A percentile compares a stretch with the other conserved stretches of the same genome.
Evolutionary conservation across 37 sponge, comb jelly and placozoan genomes (phyloP).

Genomic region (Agelas oroides): DNA sequence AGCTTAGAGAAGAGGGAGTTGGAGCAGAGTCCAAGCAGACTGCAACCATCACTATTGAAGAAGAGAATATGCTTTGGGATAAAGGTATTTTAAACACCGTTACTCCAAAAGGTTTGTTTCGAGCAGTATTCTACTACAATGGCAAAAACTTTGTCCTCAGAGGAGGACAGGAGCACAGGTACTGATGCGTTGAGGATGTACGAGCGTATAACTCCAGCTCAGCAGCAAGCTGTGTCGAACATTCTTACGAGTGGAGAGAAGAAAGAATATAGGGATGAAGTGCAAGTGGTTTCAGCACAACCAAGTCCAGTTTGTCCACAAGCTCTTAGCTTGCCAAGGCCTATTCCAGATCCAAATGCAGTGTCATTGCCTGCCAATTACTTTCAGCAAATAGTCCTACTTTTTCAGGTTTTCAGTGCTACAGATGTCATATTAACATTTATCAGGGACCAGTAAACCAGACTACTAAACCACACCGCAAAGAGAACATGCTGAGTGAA

Average conservation of each 20-base stretch:
- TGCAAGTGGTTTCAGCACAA: too few species aligned
- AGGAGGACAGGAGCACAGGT: constrained; percentile 28
- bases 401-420: neutral
- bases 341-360: too few species aligned
- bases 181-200: neutral
- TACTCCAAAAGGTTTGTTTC: constrained; percentile 5
- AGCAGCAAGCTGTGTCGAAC: constrained; percentile 6
- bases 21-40: constrained; percentile 3
- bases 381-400: neutral
- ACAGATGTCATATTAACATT: neutral
- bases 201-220: neutral
- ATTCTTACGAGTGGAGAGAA: neutral
- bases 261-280: neutral
- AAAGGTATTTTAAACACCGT: constrained; percentile 20
- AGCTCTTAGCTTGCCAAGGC: too few species aligned
- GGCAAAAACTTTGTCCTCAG: constrained; percentile 23
- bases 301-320: too few species aligned
- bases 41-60: neutral
- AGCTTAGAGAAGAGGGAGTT: constrained; percentile 13
- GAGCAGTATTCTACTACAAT: constrained; percentile 31
- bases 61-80: constrained; percentile 41
- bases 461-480: too few species aligned
- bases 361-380: too few species aligned
- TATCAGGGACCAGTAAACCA: too few species aligned
- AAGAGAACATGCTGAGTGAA: too few species aligned